Conservation (phyloP, 2,113 vertebrate genomes). For the Cairina moschata region DNA sequence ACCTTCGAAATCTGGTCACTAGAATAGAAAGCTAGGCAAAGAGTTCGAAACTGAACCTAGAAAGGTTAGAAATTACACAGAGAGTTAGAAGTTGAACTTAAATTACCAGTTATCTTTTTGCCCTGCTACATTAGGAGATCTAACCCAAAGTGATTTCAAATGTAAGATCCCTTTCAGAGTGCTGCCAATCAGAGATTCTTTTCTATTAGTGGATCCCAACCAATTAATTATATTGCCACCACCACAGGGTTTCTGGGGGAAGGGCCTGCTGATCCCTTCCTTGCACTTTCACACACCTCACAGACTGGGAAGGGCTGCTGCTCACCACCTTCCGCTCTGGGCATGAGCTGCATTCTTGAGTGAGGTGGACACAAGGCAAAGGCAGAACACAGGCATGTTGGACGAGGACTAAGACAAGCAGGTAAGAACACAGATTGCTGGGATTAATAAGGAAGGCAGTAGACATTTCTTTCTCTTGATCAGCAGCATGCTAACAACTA, state of each 20-base stretch:
- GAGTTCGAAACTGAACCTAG: not conserved
- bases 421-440: not conserved
- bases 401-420: not conserved
- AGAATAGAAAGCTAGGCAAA: not conserved
- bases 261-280: not conserved
- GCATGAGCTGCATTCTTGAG: not conserved
- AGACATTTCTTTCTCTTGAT: not conserved
- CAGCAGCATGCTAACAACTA: not conserved
- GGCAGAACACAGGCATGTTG: not conserved
- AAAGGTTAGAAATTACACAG: not conserved
- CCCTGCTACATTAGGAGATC: not conserved
- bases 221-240: not conserved
- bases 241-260: not conserved
- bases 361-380: not conserved
- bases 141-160: not conserved
- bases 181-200: not conserved
- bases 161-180: not conserved
- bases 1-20: not conserved
- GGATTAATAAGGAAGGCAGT: not conserved
- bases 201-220: not conserved
- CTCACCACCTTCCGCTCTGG: not conserved
- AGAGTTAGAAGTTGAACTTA: not conserved
- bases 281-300: accelerated
- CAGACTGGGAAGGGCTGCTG: not conserved
- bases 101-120: not conserved